phyloP scores from a whole-genome alignment of 2,888 invertebrate species.

The Loripinus fragilis region DNA sequence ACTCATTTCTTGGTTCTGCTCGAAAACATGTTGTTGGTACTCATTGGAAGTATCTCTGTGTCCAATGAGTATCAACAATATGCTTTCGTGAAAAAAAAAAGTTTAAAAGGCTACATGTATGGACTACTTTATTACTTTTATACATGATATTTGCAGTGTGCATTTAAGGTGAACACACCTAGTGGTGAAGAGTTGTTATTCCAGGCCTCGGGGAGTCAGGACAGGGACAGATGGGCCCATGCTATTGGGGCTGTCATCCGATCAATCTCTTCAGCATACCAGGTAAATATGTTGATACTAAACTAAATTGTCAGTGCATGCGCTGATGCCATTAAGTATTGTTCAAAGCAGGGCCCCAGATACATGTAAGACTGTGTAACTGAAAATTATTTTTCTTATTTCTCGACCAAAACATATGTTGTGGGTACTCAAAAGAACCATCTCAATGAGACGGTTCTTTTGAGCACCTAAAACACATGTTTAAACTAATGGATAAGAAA shows the following conservation, averaged over 20 bases:
- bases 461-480: no score
- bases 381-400: no score
- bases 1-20: not conserved
- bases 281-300: no score
- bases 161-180: slow-evolving; percentile 72
- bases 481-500: no score
- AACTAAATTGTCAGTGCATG: no score
- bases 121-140: not conserved
- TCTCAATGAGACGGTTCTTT: no score
- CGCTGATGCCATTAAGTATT: no score
- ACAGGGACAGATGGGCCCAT: slow-evolving; percentile 78
- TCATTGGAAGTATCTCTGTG: not conserved
- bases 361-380: no score
- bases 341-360: no score
- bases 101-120: not conserved
- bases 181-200: slow-evolving; percentile 74
- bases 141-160: slow-evolving; percentile 59
- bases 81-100: not conserved
- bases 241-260: slow-evolving; percentile 78
- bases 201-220: slow-evolving; percentile 73
- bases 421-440: no score
- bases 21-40: not conserved
- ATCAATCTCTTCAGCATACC: slow-evolving; percentile 70
- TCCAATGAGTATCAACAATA: not conserved
- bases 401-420: no score